Percentiles rank a stretch among this genome's conserved stretches.
These are phyloP conservation scores for Eilema sororculum DNA, from an alignment of 2,888 invertebrate genomes.

Conservation along the genomic window DNA sequence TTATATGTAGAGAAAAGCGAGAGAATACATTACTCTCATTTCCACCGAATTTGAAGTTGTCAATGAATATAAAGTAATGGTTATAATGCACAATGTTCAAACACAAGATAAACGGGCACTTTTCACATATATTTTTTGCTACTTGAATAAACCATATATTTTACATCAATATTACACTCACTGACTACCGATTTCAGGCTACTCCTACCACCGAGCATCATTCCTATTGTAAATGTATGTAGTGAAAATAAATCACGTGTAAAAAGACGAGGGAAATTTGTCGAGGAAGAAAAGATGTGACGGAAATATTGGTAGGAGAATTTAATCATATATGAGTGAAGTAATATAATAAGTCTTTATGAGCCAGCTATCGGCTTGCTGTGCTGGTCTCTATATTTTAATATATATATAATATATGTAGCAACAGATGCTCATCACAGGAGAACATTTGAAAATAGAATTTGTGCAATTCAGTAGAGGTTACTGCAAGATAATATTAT, in stretches of 20 bases:
- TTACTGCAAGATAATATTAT: no score
- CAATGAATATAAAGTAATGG: neutral
- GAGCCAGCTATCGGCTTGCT: neutral
- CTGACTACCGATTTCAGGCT: neutral
- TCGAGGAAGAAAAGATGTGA: neutral
- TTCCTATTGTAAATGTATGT: neutral
- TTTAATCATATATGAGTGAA: neutral
- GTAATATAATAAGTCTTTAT: neutral
- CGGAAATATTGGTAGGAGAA: neutral
- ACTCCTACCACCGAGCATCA: neutral
- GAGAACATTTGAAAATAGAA: neutral
- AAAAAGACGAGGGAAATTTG: slow-evolving; percentile 2
- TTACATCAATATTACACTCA: neutral
- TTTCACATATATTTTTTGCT: neutral
- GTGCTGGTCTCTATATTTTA: neutral
- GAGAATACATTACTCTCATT: neutral
- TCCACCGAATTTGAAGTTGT: neutral
- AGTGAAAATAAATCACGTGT: slow-evolving; percentile 5
- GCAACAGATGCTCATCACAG: neutral
- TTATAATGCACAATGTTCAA: neutral
- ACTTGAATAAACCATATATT: neutral
- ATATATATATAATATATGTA: no score
- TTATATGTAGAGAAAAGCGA: neutral
- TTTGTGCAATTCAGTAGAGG: neutral
- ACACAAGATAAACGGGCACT: neutral